Evolutionary conservation across 2,797 vertebrate genomes (phyloP), one percentile per base, ranked within the genome.

Genomic region (Hippoglossus hippoglossus): DNA sequence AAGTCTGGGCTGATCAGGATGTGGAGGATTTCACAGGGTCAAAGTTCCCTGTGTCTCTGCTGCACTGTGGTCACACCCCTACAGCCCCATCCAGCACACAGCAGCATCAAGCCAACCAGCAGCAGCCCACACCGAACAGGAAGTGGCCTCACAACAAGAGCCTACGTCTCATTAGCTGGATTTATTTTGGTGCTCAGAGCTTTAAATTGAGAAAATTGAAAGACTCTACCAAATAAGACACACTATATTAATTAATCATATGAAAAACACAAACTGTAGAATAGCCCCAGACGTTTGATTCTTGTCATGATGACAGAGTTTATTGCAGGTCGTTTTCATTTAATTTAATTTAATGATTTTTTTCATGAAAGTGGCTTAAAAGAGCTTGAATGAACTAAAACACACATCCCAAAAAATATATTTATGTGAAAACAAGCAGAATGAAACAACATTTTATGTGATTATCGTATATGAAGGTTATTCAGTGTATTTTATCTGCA

Each of bases 61-160:
- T 87, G 88, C 86, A 89, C 85, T 70, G 75, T 80, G 78, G 86
- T 74, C 90, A 87, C 83, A 75, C 87, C 86, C 88, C 83, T 80
- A 2, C 71, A 67, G 25, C 63, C 34, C 36, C 77, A 34, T 65
- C 41, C 78, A 39, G 60, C 72, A 51, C 9, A 22, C 67, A 67
- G 49, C 46, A 19, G 6, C 24, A 28, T 88, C 77, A 89, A 84
- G 67, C 16, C 9, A 70, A 16, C 19, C 31, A 41, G 39, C 58
- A 68, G 70, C 59, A 83, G 67, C 9, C 18, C 15, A n/a, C 3
- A 65, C 21, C 64, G 34, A 59, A 84, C 87, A 70, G 89, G 89
- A 93, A 84, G 67, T 58, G 21, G 11, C 24, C 4, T 1, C 22
- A 22, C 51, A 53, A 6, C 5, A 25, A 26, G 1, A 52, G 10